These are phyloP conservation scores for Listronotus bonariensis DNA, from an alignment of 1,140 invertebrate genomes.

Conservation along the genomic window DNA sequence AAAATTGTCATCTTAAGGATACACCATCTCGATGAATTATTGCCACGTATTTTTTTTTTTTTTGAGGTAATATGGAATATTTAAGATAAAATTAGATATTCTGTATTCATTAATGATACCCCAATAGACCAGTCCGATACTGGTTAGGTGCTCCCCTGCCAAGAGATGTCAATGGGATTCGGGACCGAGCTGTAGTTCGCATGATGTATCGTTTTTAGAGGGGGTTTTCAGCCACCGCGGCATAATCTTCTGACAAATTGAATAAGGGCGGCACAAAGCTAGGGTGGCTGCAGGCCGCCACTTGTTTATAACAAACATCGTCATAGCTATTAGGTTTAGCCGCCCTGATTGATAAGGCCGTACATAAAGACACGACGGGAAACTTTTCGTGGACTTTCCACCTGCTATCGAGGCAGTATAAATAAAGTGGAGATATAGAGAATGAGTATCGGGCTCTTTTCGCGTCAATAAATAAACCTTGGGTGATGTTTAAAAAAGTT, in stretches of 20 bases:
- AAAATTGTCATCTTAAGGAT: too few species aligned
- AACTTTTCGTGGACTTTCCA: constrained; percentile 22
- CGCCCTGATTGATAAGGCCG: constrained; percentile 38
- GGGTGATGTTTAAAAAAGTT: too few species aligned
- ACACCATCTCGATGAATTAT: too few species aligned
- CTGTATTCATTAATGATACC: too few species aligned
- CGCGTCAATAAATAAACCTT: too few species aligned
- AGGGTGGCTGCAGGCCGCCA: constrained; percentile 47
- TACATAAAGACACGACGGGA: constrained; percentile 15
- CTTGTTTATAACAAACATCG: constrained; percentile 56
- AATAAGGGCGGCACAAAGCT: constrained; percentile 53
- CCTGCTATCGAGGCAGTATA: constrained; percentile 14
- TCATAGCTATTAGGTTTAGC: constrained; percentile 50
- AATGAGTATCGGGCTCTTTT: too few species aligned
- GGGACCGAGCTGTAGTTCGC: constrained; percentile 41
- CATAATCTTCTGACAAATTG: constrained; percentile 58
- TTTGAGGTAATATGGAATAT: too few species aligned
- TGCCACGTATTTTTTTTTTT: too few species aligned
- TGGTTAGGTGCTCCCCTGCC: constrained; percentile 18
- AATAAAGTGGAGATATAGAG: background rate
- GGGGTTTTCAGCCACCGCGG: constrained; percentile 54
- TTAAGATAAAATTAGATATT: too few species aligned
- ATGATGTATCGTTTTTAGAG: constrained; percentile 55
- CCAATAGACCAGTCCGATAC: constrained; percentile 5
- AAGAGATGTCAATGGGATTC: constrained; percentile 36